Conservation (phyloP, 1,140 invertebrate species). For the Drosophila grimshawi region DNA sequence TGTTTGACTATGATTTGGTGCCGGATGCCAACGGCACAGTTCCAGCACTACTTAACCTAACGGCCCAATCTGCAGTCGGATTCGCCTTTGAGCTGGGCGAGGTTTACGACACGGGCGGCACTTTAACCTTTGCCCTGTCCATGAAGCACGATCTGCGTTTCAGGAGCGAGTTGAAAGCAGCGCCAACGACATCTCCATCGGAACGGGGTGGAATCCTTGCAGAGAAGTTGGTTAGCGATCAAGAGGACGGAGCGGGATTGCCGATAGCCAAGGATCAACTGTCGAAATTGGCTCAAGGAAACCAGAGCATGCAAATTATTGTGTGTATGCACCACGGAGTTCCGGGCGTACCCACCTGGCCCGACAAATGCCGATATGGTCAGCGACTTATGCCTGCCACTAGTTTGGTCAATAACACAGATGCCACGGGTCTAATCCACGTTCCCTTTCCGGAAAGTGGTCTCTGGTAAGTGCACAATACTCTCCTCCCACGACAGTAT, state of each 20-base stretch:
- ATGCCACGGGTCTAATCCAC: constrained; percentile 87
- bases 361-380: constrained; percentile 86
- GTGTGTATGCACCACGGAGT: constrained; percentile 87
- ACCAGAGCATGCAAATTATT: constrained; percentile 85
- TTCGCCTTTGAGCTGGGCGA: constrained; percentile 88
- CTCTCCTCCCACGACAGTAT: too few species aligned
- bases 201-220: constrained; percentile 70
- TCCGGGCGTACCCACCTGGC: constrained; percentile 86
- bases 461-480: constrained; percentile 86
- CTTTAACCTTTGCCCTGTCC: constrained; percentile 87
- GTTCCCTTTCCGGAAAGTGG: constrained; percentile 92
- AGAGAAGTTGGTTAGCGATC: constrained; percentile 64
- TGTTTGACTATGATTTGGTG: constrained; percentile 89
- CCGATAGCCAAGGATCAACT: background rate
- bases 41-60: constrained; percentile 88
- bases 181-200: constrained; percentile 22
- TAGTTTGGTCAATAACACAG: constrained; percentile 86
- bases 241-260: constrained; percentile 22
- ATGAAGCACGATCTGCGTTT: constrained; percentile 86
- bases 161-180: constrained; percentile 79
- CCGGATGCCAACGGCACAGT: constrained; percentile 86
- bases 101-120: constrained; percentile 90
- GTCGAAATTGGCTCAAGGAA: constrained; percentile 35
- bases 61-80: constrained; percentile 86
- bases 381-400: constrained; percentile 85